These are phyloP conservation scores for Ophion slaviceki DNA, from an alignment of 2,888 invertebrate species.

Conservation along the genomic window DNA sequence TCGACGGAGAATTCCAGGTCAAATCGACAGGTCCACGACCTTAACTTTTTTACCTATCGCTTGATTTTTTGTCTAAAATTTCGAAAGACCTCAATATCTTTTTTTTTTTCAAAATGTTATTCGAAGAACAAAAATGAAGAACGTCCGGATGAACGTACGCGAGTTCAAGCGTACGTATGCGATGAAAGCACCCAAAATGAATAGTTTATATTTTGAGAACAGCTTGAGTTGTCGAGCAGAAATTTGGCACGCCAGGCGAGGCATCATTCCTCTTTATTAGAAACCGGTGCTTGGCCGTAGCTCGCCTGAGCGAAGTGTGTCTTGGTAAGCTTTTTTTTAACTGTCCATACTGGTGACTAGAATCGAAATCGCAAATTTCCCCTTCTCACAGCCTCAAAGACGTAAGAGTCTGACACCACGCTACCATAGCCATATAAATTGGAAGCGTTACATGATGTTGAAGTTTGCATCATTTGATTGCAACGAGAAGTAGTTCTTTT, in stretches of 20 bases:
- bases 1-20: background rate
- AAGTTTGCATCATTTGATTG: too few relatives aligned
- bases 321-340: conserved; percentile 27
- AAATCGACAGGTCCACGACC: conserved; percentile 8
- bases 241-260: conserved; percentile 20
- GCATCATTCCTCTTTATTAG: conserved; percentile 3
- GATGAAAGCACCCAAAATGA: background rate
- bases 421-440: too few relatives aligned
- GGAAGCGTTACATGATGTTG: too few relatives aligned
- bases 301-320: background rate
- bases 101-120: background rate
- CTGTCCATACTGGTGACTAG: too few relatives aligned
- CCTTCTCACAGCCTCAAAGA: background rate
- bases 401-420: background rate
- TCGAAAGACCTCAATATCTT: background rate
- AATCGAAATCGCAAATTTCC: background rate
- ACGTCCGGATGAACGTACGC: background rate
- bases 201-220: background rate
- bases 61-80: background rate
- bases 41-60: background rate
- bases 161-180: background rate
- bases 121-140: background rate
- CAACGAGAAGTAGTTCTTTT: too few relatives aligned
- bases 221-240: background rate
- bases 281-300: background rate